Evolutionary conservation across 2,113 vertebrate genomes (phyloP).

Genomic region (Danionella cerebrum): DNA sequence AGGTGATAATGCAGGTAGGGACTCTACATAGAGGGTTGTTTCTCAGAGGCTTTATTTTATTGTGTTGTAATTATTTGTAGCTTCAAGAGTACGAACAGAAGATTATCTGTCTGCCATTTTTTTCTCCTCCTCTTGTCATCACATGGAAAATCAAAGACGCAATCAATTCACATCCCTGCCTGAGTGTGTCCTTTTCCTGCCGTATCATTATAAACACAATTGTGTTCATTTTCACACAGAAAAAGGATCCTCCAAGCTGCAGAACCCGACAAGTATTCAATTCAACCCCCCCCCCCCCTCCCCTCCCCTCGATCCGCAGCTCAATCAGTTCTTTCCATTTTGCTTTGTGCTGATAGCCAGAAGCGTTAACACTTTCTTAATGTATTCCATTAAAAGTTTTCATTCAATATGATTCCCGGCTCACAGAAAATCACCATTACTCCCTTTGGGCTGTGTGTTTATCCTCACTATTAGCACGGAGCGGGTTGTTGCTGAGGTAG

Average conservation of each 20-base stretch:
- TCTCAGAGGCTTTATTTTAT: constrained; percentile 33
- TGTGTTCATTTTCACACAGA: constrained; percentile 40
- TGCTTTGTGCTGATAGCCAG: constrained; percentile 24
- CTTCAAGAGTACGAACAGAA: constrained; percentile 38
- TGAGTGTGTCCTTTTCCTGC: constrained; percentile 47
- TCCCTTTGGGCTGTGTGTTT: constrained; percentile 28
- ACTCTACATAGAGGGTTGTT: too few relatives aligned
- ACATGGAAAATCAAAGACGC: constrained; percentile 38
- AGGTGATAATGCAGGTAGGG: constrained; percentile 24
- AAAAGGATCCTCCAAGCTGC: constrained; percentile 46
- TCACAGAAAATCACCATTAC: constrained; percentile 27
- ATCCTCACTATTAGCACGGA: constrained; percentile 35
- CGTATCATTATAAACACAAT: constrained; percentile 54
- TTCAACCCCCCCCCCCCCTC: constrained; percentile 23
- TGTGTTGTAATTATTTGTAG: constrained; percentile 29
- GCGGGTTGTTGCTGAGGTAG: constrained; percentile 9
- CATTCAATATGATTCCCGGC: constrained; percentile 37
- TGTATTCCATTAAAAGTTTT: constrained; percentile 46
- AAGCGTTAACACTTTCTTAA: constrained; percentile 29
- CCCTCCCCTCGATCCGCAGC: not conserved
- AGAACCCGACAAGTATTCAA: constrained; percentile 52
- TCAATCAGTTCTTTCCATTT: constrained; percentile 29
- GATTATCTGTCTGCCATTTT: constrained; percentile 9
- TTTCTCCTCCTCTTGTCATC: constrained; percentile 6
- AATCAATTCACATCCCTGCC: constrained; percentile 49